phyloP scores from a whole-genome alignment of 2,113 vertebrate species.

The Struthidea cinerea region DNA sequence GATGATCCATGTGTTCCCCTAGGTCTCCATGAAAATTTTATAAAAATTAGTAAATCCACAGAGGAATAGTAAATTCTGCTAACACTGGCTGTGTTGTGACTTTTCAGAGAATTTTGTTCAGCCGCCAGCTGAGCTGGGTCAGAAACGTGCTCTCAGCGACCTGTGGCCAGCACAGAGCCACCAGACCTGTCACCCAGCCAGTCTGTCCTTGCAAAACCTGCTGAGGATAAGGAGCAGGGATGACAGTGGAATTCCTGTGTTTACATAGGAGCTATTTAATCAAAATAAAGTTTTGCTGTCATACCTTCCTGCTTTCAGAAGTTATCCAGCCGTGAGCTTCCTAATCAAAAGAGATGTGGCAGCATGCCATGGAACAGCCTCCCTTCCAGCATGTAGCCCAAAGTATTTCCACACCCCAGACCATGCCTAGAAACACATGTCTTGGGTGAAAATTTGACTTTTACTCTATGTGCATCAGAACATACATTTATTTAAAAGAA shows the following conservation, averaged over 20 bases:
- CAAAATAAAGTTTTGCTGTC: conserved; percentile 55
- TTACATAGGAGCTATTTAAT: conserved; percentile 59
- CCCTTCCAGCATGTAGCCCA: not conserved
- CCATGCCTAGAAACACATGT: not conserved
- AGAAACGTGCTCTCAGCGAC: not conserved
- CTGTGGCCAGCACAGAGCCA: not conserved
- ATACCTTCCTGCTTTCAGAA: conserved; percentile 68
- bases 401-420: not conserved
- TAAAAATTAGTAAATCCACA: not conserved
- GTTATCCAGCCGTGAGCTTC: conserved; percentile 49
- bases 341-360: conserved; percentile 60
- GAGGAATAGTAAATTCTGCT: not conserved
- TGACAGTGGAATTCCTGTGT: conserved; percentile 68
- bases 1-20: accelerated
- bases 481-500: not conserved
- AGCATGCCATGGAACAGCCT: conserved; percentile 36
- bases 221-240: not conserved
- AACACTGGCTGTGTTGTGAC: not conserved
- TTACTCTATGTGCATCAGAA: not conserved
- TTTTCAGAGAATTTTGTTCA: not conserved
- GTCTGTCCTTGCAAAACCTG: conserved; percentile 39
- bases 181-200: not conserved
- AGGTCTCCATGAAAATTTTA: not conserved
- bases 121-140: not conserved
- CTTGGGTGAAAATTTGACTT: not conserved